A percentile compares a stretch with the other conserved stretches of the same genome.
phyloP scores from a whole-genome alignment of 2,113 vertebrate species.

The Etheostoma spectabile region DNA sequence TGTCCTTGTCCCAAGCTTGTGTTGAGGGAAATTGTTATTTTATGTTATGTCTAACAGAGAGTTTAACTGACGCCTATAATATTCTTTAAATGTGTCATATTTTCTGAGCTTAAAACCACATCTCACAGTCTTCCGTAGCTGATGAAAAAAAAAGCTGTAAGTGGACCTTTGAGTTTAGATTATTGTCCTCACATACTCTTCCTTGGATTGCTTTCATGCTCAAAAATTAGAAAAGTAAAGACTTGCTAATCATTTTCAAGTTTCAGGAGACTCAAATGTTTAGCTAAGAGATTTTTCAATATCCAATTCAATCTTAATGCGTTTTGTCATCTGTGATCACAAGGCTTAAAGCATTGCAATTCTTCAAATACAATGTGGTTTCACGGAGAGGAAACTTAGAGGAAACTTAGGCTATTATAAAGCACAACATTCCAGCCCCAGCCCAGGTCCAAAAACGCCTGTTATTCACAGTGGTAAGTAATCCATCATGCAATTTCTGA shows the following conservation, averaged over 20 bases:
- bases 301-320: background rate
- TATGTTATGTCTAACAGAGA: background rate
- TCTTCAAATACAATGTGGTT: conserved; percentile 2
- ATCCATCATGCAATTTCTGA: conserved; percentile 16
- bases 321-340: background rate
- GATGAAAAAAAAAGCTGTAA: background rate
- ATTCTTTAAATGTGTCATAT: background rate
- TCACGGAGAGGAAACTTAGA: background rate
- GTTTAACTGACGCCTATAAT: background rate
- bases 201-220: background rate
- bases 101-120: background rate
- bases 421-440: background rate
- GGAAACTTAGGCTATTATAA: background rate
- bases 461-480: background rate
- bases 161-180: background rate
- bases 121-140: background rate
- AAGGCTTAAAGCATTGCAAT: background rate
- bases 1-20: background rate
- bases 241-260: background rate
- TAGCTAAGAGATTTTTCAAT: background rate
- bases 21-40: background rate
- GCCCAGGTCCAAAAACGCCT: background rate
- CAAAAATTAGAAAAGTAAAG: background rate
- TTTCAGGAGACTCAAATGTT: background rate
- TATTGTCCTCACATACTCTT: background rate